Evolutionary conservation across 2,797 vertebrate species (phyloP), one percentile per base, ranked within the genome.

Genomic region (Siniperca obscura): DNA sequence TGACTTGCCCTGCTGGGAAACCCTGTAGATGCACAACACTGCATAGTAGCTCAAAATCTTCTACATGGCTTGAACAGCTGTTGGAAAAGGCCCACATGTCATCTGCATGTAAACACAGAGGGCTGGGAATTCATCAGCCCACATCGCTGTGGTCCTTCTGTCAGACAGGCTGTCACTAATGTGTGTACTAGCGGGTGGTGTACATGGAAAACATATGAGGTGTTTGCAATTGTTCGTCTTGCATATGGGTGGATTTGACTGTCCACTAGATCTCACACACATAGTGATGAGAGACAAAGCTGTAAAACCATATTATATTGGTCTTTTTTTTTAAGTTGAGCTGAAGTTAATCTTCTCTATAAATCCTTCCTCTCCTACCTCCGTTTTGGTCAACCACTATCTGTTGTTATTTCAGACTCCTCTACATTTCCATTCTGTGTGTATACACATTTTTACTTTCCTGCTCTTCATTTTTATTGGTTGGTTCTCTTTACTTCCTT

Each of bases 21-120:
- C 36, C 22, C 38, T 27, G 42, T 72, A 38, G 21, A 66, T 44
- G n/a, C n/a, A 53, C 38, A 50, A 13, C 34, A 8, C 48, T 53
- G 14, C n/a, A 5, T 10, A 52, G 25, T 68, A 50, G 61, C 66
- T 69, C 14, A 25, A 61, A 68, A 66, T n/a, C 52, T 17, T 78
- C 38, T 19, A 50, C 57, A 17, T 57, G n/a, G 60, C 64, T 44
- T 21, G 19, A 70, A 64, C 86, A 89, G 84, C 87, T 93, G 82
- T 75, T 69, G 46, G 73, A 81, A 79, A 71, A 60, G 56, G 10
- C 57, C 71, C 68, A 44, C 21, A 53, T 77, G 85, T 72, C 22
- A 1, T 65, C 57, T 4, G 1, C 57, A 62, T 80, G 80, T 86
- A 74, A 87, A 83, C 84, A 78, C 78, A 57, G 60, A 56, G 62